Evolutionary conservation across 2,888 invertebrate genomes (phyloP), one percentile per base, ranked within the genome.

Genomic region (Tortricodes alternella): DNA sequence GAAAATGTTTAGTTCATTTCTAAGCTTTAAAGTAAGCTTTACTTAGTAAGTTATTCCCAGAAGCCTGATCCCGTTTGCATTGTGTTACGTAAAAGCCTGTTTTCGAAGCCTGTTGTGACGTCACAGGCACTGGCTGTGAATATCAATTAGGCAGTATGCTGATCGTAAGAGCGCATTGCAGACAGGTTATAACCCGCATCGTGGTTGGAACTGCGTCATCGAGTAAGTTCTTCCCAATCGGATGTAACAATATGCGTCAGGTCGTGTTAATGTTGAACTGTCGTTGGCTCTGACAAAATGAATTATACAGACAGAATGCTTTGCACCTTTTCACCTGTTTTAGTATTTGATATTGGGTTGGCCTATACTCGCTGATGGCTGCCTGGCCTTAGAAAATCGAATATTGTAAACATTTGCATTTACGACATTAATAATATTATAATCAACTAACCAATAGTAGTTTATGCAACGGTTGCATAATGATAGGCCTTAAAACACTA

Each of bases 151-250:
- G 50, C 16, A 11, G 48, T 24, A 11, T 23, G 24, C 27, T 43
- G 27, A 49, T 49, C 21, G 35, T 21, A 53, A 46, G 32, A 43
- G 51, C 51, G 48, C 55, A 49, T 7, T 55, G 48, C 55, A 41
- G 48, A 43, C 41, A 29, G 35, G 48, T 48, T 35, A 15, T 9
- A 41, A 15, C 9, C 37, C 21, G 66, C 92, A 29, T 34, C 9
- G 21, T 53, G 13, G 34, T 27, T 8, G 18, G 15, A 9, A 34
- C 27, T 43, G 35, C 55, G 41, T 43, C 48, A 55, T 19, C n/a
- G 19, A 27, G 41, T 41, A 18, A 41, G 18, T 41, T 39, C 13
- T 19, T 19, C 13, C 38, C 5, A 41, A 41, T 24, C 41, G 41
- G 24, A 24, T 24, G 41, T 15, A 8, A 15, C 24, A 24, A n/a